Conservation (phyloP, 2,797 vertebrate genomes). For the Chloroceryle inda region DNA sequence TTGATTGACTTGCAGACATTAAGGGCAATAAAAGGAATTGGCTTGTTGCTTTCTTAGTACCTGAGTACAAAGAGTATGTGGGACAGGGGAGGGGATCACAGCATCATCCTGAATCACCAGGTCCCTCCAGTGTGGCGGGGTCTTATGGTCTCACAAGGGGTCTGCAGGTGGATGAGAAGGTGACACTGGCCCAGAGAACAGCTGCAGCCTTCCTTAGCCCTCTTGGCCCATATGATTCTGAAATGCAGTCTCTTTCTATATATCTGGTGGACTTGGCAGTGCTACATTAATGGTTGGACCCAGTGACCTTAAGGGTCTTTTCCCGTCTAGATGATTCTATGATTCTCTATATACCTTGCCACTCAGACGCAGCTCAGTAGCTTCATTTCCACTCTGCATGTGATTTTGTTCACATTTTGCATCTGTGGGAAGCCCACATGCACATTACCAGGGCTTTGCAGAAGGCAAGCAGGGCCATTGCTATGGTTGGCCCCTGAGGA, state of each 20-base stretch:
- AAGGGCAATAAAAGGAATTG: not conserved
- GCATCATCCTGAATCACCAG: not conserved
- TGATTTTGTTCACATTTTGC: not conserved
- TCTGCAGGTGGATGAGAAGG: not conserved
- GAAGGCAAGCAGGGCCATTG: not conserved
- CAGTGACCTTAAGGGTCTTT: not conserved
- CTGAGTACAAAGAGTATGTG: not conserved
- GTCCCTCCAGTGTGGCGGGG: accelerated
- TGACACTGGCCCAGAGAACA: not conserved
- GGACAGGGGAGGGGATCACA: not conserved
- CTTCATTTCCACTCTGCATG: not conserved
- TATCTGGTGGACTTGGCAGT: not conserved
- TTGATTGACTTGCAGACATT: not conserved
- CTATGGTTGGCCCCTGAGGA: not conserved
- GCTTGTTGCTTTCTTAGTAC: not conserved
- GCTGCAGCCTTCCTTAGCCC: not conserved
- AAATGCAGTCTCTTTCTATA: not conserved
- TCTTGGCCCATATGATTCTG: not conserved
- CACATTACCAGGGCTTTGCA: not conserved
- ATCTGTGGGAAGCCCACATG: accelerated
- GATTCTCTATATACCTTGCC: not conserved
- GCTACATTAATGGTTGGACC: not conserved
- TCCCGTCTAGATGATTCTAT: not conserved
- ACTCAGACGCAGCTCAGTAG: not conserved
- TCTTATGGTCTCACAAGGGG: not conserved